Evolutionary conservation across 2,797 vertebrate species (phyloP).

Genomic region (Lepilemur ruficaudatus): DNA sequence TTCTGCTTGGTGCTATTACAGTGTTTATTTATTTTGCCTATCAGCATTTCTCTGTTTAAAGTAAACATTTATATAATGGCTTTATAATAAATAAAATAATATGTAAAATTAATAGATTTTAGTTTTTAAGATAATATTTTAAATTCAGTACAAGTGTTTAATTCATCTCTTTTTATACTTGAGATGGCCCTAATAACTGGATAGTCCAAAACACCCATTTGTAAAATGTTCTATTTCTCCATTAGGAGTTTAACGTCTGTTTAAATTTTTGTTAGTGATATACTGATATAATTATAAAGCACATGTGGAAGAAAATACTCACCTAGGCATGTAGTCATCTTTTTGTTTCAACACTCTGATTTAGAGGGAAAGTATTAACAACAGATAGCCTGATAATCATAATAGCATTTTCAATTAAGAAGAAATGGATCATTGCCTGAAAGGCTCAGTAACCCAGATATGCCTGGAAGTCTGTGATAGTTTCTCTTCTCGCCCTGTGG

Average conservation of each 20-base stretch:
- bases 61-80: neutral
- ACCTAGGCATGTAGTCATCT: neutral
- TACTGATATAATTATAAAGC: neutral
- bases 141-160: neutral
- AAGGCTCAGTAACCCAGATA: neutral
- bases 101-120: neutral
- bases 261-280: conserved; percentile 7
- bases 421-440: neutral
- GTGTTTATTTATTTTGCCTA: neutral
- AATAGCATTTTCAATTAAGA: neutral
- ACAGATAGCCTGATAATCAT: neutral
- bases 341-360: neutral
- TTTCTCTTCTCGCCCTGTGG: neutral
- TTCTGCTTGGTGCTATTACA: neutral
- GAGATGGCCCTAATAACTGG: neutral
- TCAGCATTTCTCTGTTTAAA: neutral
- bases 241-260: neutral
- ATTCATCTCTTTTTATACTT: neutral
- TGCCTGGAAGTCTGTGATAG: neutral
- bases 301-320: neutral
- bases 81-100: neutral
- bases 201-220: neutral
- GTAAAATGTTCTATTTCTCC: neutral
- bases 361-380: neutral
- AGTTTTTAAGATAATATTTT: conserved; percentile 17